A percentile compares a stretch with the other conserved stretches of the same genome.
Conservation (phyloP, 2,113 vertebrate genomes). For the Gallinago paraguaiae region DNA sequence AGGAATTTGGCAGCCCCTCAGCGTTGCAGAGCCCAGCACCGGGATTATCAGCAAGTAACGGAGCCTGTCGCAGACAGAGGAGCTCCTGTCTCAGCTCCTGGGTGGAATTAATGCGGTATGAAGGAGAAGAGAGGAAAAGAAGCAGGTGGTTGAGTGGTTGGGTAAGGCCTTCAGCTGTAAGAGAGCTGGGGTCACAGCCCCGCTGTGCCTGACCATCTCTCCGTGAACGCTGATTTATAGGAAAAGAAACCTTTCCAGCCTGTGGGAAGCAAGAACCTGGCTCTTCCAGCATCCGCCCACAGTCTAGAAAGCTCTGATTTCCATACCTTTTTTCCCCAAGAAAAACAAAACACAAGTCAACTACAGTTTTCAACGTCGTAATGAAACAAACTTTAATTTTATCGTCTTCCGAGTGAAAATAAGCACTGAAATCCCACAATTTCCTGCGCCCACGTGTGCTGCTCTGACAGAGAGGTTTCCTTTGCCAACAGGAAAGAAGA, state of each 20-base stretch:
- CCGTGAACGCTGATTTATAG: neutral
- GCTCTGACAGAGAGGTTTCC: neutral
- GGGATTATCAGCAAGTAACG: neutral
- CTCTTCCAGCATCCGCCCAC: neutral
- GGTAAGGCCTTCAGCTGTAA: neutral
- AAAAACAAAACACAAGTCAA: neutral
- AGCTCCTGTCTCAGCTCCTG: neutral
- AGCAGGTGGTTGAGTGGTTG: neutral
- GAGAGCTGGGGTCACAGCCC: neutral
- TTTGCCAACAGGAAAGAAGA: constrained; percentile 87
- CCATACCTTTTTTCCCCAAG: neutral
- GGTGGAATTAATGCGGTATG: neutral
- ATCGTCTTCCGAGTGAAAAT: neutral
- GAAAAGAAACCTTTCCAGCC: neutral
- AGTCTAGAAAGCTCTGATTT: neutral
- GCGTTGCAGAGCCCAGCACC: neutral
- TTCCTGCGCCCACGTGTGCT: fast-evolving
- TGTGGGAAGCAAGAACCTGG: neutral
- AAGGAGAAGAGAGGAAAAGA: neutral
- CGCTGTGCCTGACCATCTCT: neutral
- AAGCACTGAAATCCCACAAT: neutral
- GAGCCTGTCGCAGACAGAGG: neutral
- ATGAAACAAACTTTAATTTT: neutral
- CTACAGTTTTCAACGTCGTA: neutral
- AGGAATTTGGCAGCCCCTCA: neutral